Evolutionary conservation across 2,888 invertebrate genomes (phyloP).

Genomic region (Leptinotarsa juncta): DNA sequence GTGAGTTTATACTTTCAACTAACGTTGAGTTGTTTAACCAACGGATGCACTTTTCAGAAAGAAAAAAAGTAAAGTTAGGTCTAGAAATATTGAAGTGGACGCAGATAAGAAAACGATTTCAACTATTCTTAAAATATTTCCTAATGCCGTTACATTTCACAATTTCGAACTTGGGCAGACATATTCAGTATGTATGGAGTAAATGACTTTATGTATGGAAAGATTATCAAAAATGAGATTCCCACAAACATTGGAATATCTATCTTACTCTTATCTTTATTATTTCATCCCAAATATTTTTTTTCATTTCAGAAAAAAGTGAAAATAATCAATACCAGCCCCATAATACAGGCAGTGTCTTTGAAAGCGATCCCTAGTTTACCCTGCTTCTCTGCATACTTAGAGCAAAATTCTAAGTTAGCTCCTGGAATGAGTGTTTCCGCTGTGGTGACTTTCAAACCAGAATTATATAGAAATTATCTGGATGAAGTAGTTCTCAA

Average conservation of each 20-base stretch:
- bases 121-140: constrained; percentile 52
- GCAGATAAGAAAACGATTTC: neutral
- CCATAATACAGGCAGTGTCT: constrained; percentile 55
- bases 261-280: no score
- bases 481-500: constrained; percentile 58
- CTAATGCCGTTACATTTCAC: constrained; percentile 58
- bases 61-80: neutral
- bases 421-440: constrained; percentile 64
- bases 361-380: constrained; percentile 53
- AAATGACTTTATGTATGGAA: neutral
- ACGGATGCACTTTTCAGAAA: neutral
- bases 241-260: neutral
- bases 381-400: constrained; percentile 56
- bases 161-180: constrained; percentile 59
- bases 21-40: neutral
- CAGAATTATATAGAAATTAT: constrained; percentile 57
- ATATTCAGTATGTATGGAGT: constrained; percentile 58
- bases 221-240: neutral
- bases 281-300: neutral
- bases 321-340: constrained; percentile 57
- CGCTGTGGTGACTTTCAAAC: constrained; percentile 59
- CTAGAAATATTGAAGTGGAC: neutral
- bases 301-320: constrained; percentile 43
- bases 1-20: constrained; percentile 20
- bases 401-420: constrained; percentile 52